Evolutionary conservation across 2,888 invertebrate species (phyloP).

Genomic region (Erebia aethiops): DNA sequence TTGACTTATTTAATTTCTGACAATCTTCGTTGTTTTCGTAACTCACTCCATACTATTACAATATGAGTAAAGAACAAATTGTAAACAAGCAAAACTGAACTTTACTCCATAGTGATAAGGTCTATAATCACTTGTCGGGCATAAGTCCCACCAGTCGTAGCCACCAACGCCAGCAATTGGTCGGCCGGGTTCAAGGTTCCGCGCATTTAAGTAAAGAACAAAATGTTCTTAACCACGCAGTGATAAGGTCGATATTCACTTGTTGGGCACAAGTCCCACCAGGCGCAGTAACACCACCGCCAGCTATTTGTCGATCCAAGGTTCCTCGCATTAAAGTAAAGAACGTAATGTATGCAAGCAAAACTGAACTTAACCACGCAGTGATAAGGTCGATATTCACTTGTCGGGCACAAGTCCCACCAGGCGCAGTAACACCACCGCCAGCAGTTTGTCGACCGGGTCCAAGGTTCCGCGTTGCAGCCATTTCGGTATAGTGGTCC

Average conservation of each 20-base stretch:
- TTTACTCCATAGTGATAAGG: background rate
- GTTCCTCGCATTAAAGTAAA: too few species aligned
- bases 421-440: slow-evolving; percentile 89
- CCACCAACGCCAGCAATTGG: too few species aligned
- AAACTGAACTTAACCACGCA: background rate
- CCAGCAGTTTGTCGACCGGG: slow-evolving; percentile 95
- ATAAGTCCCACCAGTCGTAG: too few species aligned
- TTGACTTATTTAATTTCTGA: too few species aligned
- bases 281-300: slow-evolving; percentile 90
- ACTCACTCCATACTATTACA: too few species aligned
- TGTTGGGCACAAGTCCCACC: slow-evolving; percentile 83
- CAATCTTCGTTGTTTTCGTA: too few species aligned
- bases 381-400: slow-evolving; percentile 17
- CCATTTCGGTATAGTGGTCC: slow-evolving; percentile 99
- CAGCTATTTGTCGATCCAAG: slow-evolving; percentile 92
- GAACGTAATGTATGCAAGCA: background rate
- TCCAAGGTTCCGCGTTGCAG: slow-evolving; percentile 99
- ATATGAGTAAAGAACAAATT: too few species aligned
- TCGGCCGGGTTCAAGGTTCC: background rate
- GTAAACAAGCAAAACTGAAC: background rate
- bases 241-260: slow-evolving; percentile 41
- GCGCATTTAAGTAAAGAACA: background rate
- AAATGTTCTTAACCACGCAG: background rate
- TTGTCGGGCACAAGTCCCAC: slow-evolving; percentile 84
- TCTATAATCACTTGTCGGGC: background rate